Conservation (phyloP, 2,113 vertebrate genomes). For the Fregetta grallaria region DNA sequence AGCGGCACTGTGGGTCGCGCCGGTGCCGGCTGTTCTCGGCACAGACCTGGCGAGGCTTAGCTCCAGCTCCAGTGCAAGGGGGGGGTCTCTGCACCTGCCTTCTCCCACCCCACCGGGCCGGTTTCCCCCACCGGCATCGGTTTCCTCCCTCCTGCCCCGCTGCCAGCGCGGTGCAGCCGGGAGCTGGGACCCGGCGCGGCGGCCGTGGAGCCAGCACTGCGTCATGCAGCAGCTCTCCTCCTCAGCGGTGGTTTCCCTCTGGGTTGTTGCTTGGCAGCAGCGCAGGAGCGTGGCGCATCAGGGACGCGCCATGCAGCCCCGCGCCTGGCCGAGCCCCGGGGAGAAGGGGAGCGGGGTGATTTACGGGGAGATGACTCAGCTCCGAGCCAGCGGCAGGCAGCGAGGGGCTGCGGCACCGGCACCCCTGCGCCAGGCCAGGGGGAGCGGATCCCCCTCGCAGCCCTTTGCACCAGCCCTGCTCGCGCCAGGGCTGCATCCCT, state of each 20-base stretch:
- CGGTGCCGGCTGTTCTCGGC: background rate
- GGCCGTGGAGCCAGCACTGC: background rate
- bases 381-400: background rate
- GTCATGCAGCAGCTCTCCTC: conserved; percentile 18
- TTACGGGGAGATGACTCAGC: background rate
- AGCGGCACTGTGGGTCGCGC: rapidly evolving
- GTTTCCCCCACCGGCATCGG: too few relatives aligned
- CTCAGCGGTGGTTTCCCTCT: background rate
- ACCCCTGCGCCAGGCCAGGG: background rate
- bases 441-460: background rate
- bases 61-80: background rate
- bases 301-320: background rate
- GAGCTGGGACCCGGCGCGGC: background rate
- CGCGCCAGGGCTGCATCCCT: rapidly evolving
- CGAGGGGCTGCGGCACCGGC: background rate
- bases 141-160: background rate
- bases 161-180: background rate
- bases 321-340: background rate
- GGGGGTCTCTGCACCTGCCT: too few relatives aligned
- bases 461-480: background rate
- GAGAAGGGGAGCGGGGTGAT: background rate
- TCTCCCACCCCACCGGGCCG: rapidly evolving
- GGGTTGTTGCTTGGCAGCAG: conserved; percentile 54
- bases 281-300: background rate
- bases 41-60: background rate